Base-by-base conservation (phyloP, 2,797 vertebrate genomes). In the Emydoidea blandingii region DNA sequence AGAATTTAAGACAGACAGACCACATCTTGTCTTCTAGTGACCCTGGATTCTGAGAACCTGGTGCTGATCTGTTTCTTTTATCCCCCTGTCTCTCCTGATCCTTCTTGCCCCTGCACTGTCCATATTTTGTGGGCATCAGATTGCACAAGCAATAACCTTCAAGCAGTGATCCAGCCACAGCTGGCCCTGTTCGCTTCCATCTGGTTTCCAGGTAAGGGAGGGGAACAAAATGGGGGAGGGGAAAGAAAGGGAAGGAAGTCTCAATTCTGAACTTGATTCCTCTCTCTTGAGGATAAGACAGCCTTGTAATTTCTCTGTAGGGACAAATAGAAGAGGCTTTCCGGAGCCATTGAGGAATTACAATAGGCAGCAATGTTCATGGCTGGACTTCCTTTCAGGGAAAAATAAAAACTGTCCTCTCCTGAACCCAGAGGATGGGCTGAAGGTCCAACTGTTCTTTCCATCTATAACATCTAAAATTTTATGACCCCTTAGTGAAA, bases 161-260 rank as follows among this genome's bases (percentile, higher is more conserved):
- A 82, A 47, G 11, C 31, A 31, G 29, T 16, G 52, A 0, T 0
- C 83, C 49, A 84, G 50, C 11, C 19, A 27, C 31, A 8, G 0
- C 0, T 93, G 72, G 11, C 2, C 21, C 31, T 53, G 29, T 86
- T 90, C 57, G 12, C 4, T 72, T 91, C 47, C n/a, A 88, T 18
- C 2, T 9, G 31, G 52, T 89, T 93, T 89, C 53, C 54, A 3
- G 1, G 18, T 88, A 81, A 92, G 25, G 6, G 8, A 2, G 37
- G 7, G 79, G 4, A 12, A 62, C 41, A 74, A 74, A 41, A 27
- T 37, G 12, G 25, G 37, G 11, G 27, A 5, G 18, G 81, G 47
- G 11, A 8, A 83, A 11, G 29, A 9, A 52, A 47, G 44, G 56
- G 41, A 87, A 83, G 83, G 16, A 88, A 82, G 72, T 81, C 5